Evolutionary conservation across 2,797 vertebrate species (phyloP).

Genomic region (Brachyalestes nurse): DNA sequence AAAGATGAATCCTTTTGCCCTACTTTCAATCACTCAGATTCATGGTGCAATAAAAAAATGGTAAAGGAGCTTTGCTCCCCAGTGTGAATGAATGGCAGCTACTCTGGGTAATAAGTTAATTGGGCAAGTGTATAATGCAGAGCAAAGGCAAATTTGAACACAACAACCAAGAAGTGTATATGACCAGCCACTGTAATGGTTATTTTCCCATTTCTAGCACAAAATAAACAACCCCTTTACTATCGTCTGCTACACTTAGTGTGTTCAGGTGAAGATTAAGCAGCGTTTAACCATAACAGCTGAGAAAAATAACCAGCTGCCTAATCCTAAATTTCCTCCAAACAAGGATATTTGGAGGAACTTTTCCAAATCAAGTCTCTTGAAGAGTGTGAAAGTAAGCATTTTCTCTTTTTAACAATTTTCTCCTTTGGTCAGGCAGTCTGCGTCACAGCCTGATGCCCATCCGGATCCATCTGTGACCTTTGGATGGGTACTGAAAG

Average conservation of each 20-base stretch:
- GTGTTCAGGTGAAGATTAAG: slow-evolving; percentile 19
- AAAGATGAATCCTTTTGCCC: slow-evolving; percentile 42
- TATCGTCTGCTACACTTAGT: background rate
- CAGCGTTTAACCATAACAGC: slow-evolving; percentile 20
- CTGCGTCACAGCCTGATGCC: slow-evolving; percentile 21
- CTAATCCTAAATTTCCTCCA: slow-evolving; percentile 27
- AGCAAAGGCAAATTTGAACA: slow-evolving; percentile 50
- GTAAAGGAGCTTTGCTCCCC: slow-evolving; percentile 36
- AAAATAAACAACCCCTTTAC: slow-evolving; percentile 33
- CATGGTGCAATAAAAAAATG: slow-evolving; percentile 4
- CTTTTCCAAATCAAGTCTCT: background rate
- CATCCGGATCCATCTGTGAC: slow-evolving; percentile 6
- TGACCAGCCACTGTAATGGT: slow-evolving; percentile 5
- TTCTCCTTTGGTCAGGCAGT: slow-evolving; percentile 5
- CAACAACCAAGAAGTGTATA: slow-evolving; percentile 18
- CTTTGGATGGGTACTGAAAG: slow-evolving; percentile 20
- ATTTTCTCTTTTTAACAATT: background rate
- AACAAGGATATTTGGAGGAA: slow-evolving; percentile 1
- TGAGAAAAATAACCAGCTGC: background rate
- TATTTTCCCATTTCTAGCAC: slow-evolving; percentile 10
- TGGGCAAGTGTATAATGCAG: slow-evolving; percentile 46
- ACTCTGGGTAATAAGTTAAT: background rate
- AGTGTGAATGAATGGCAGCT: slow-evolving; percentile 37
- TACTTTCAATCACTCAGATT: slow-evolving; percentile 15
- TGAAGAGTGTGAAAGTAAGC: background rate